These are phyloP conservation scores for Adelphocoris suturalis DNA, from an alignment of 2,888 invertebrate genomes.

Conservation along the genomic window DNA sequence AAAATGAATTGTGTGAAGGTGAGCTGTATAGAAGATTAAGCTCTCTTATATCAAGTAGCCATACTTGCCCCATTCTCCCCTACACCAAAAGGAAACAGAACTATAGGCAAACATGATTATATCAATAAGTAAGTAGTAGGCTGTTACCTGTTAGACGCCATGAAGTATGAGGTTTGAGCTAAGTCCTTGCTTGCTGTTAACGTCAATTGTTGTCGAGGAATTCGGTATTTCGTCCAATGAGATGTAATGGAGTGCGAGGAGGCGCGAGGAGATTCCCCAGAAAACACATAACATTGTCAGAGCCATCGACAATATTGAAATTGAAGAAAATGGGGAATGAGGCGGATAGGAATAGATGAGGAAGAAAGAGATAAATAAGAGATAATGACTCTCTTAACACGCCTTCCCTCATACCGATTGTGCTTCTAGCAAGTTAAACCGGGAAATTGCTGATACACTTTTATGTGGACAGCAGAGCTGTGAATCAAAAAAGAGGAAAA, in stretches of 20 bases:
- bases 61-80: too few species aligned
- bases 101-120: too few species aligned
- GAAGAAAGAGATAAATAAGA: slow-evolving; percentile 21
- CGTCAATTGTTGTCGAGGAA: background rate
- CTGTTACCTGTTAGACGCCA: slow-evolving; percentile 95
- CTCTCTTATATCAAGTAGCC: too few species aligned
- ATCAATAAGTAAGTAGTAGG: background rate
- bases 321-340: slow-evolving; percentile 6
- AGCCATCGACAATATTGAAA: slow-evolving; percentile 69
- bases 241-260: slow-evolving; percentile 9
- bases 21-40: too few species aligned
- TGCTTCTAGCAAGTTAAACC: slow-evolving; percentile 11
- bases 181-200: slow-evolving; percentile 93
- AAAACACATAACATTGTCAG: slow-evolving; percentile 73
- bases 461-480: background rate
- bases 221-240: slow-evolving; percentile 24
- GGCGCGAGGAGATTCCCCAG: slow-evolving; percentile 62
- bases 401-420: background rate
- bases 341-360: background rate
- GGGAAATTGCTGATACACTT: background rate
- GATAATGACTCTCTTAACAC: background rate
- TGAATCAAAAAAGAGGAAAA: slow-evolving; percentile 31
- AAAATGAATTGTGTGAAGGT: too few species aligned
- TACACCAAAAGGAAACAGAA: too few species aligned
- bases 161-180: slow-evolving; percentile 98